These are phyloP conservation scores for Leptinotarsa juncta DNA, from an alignment of 2,888 invertebrate genomes.

Conservation along the genomic window DNA sequence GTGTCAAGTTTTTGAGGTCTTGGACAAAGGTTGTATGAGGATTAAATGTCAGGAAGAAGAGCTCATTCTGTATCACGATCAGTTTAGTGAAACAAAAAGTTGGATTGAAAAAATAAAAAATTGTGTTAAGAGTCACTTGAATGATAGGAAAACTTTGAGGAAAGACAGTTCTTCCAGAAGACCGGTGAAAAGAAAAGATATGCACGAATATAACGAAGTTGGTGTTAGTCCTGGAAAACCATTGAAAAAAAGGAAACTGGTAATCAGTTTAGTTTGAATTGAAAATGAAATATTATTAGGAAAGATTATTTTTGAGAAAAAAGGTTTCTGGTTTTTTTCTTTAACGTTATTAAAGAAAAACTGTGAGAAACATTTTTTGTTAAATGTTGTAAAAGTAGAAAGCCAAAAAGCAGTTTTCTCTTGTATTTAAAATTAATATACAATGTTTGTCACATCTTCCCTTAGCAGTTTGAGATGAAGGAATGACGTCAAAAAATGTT, in stretches of 20 bases:
- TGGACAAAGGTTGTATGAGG: constrained; percentile 72
- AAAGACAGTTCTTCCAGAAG: constrained; percentile 75
- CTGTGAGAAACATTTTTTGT: no score
- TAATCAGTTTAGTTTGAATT: constrained; percentile 14
- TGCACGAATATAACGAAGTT: constrained; percentile 69
- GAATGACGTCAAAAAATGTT: no score
- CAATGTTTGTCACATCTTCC: no score
- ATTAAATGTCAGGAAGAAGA: constrained; percentile 72
- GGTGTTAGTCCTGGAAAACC: constrained; percentile 68
- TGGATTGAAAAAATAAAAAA: constrained; percentile 71
- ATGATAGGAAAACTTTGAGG: constrained; percentile 72
- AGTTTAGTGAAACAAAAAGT: constrained; percentile 67
- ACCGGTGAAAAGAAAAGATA: constrained; percentile 70
- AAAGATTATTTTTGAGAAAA: no score
- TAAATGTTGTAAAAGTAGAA: no score
- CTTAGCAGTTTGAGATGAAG: no score
- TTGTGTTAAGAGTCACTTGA: constrained; percentile 70
- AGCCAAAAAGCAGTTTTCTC: no score
- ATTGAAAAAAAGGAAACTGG: constrained; percentile 64
- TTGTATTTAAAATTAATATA: no score
- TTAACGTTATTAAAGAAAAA: no score
- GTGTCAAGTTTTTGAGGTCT: constrained; percentile 73
- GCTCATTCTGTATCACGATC: constrained; percentile 70
- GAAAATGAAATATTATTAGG: no score
- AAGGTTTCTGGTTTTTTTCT: no score